These are phyloP conservation scores for Timema cristinae DNA, from an alignment of 2,888 invertebrate genomes.

Conservation along the genomic window DNA sequence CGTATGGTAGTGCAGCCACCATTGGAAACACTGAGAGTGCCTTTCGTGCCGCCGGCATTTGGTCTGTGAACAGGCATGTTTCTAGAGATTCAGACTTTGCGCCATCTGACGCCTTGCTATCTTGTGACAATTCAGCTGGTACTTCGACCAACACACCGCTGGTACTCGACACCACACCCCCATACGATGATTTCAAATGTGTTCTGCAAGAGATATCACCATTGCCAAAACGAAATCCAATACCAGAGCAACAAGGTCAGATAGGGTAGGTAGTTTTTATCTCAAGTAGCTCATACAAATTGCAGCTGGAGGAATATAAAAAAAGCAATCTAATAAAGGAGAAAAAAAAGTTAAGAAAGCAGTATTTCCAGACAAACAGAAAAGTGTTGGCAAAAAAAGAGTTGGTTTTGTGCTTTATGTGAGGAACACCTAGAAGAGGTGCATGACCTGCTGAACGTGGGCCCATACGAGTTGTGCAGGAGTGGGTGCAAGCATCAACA, in stretches of 20 bases:
- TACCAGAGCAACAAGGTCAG: not conserved
- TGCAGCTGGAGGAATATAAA: not conserved
- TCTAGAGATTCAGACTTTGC: constrained; percentile 28
- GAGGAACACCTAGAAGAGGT: too few relatives aligned
- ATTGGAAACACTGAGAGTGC: not conserved
- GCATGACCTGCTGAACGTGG: too few relatives aligned
- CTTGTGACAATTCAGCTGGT: not conserved
- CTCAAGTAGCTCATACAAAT: constrained; percentile 24
- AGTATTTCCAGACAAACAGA: not conserved
- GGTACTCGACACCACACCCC: too few relatives aligned
- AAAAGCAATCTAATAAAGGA: not conserved
- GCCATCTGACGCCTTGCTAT: constrained; percentile 21
- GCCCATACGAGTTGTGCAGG: too few relatives aligned
- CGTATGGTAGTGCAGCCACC: constrained; percentile 13
- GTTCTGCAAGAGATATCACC: constrained; percentile 25
- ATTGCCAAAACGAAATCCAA: constrained; percentile 6
- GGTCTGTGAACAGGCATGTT: constrained; percentile 11
- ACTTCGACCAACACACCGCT: too few relatives aligned
- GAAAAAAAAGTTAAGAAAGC: not conserved
- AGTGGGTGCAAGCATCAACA: too few relatives aligned
- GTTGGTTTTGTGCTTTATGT: too few relatives aligned
- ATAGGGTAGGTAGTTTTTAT: constrained; percentile 21
- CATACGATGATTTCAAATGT: not conserved
- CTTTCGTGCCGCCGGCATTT: not conserved
- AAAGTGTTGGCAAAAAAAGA: not conserved